Evolutionary conservation across 1,140 invertebrate genomes (phyloP), one percentile per base, ranked within the genome.

Genomic region (Oscheius sp.): DNA sequence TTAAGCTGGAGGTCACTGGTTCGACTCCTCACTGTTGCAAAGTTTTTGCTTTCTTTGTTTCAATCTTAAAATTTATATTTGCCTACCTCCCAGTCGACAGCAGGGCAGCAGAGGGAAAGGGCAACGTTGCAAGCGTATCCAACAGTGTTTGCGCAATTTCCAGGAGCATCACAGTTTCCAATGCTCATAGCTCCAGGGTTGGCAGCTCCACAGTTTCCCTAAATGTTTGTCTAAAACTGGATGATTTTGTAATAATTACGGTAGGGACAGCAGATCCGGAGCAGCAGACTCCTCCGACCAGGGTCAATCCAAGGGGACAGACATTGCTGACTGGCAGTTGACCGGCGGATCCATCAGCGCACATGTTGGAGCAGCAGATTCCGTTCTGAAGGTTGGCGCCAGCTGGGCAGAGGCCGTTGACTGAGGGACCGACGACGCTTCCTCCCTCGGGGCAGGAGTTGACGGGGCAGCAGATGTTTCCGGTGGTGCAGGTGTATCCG

Each of bases 391-490:
- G 70, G 35, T 76, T 82, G 66, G 76, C 79, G 20, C 82, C 82
- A 66, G 69, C 62, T 13, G 82, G 82, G 67, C 82, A 83, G 18
- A 74, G 68, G 10, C 79, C 77, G 58, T 84, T 83, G 35, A 83
- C 80, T 36, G 79, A 77, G 35, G 72, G 59, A n/a, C 80, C 80
- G 35, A 82, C 77, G 28, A 75, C 77, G 20, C 64, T 63, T 72
- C 81, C 79, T 49, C 80, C 80, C 31, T 69, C 65, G 28, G 80
- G 80, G 55, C 80, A 81, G 31, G 75, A 59, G 61, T 79, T 82
- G 20, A 78, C 76, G 15, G 81, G 71, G 55, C 81, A 82, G 63
- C 81, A 82, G 42, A 82, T 83, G 76, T 82, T 82, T 58, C 82
- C 81, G 18, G 81, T 80, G 32, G 81, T 83, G 64, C 82, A 83